These are phyloP conservation scores for Lepisosteus oculatus DNA, from an alignment of 2,113 vertebrate species.

Conservation along the genomic window DNA sequence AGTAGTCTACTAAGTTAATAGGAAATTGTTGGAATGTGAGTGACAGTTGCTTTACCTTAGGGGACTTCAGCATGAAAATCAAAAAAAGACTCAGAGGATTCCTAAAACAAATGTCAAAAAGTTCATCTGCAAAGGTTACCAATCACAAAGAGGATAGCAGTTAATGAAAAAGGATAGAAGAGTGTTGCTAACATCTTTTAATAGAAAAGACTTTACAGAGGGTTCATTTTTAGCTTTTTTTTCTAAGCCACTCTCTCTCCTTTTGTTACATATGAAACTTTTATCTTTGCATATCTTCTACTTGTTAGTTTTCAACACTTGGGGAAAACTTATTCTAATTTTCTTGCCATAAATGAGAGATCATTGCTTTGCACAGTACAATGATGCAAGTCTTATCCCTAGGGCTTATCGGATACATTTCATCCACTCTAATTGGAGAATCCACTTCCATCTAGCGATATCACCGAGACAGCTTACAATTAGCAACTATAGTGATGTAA, in stretches of 20 bases:
- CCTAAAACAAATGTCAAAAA: conserved; percentile 24
- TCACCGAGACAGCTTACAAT: too few species aligned
- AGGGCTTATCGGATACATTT: too few species aligned
- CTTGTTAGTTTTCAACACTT: not conserved
- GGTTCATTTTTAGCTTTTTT: not conserved
- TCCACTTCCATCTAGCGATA: too few species aligned
- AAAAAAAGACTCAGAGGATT: conserved; percentile 4
- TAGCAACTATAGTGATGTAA: too few species aligned
- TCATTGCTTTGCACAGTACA: too few species aligned
- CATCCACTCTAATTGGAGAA: too few species aligned
- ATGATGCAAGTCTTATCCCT: too few species aligned
- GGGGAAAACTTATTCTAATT: too few species aligned
- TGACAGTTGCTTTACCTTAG: conserved; percentile 1
- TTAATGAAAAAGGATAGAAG: conserved; percentile 13
- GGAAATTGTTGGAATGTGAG: not conserved
- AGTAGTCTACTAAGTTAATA: not conserved
- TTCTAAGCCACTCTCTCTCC: not conserved
- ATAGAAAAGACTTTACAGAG: not conserved
- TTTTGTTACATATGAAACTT: not conserved
- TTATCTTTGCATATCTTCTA: not conserved
- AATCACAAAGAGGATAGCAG: not conserved
- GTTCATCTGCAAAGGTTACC: conserved; percentile 7
- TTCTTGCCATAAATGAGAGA: too few species aligned
- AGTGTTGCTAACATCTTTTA: not conserved
- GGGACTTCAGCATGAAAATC: not conserved